A percentile compares a stretch with the other conserved stretches of the same genome.
Conservation (phyloP, 2,888 invertebrate genomes). For the Leistus spinibarbis region DNA sequence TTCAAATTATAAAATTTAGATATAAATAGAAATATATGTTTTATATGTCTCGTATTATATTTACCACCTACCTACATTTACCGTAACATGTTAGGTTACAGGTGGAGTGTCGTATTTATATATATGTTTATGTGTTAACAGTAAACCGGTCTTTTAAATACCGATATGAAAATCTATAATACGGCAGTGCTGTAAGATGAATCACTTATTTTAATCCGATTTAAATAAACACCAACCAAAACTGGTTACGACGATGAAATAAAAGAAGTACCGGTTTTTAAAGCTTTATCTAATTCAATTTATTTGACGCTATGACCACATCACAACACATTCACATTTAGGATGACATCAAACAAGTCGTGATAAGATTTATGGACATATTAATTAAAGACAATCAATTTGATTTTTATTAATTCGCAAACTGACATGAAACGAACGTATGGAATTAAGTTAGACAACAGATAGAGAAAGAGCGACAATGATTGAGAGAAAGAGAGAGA, state of each 20-base stretch:
- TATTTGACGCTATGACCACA: neutral
- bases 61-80: neutral
- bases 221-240: neutral
- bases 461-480: neutral
- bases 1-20: neutral
- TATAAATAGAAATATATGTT: neutral
- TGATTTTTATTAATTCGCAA: neutral
- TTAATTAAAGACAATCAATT: neutral
- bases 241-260: neutral
- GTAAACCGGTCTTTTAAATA: neutral
- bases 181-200: neutral
- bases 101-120: neutral
- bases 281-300: neutral
- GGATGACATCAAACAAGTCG: neutral
- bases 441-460: conserved; percentile 5
- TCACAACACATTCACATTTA: neutral
- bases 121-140: neutral
- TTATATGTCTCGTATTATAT: neutral
- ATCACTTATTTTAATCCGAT: neutral
- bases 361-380: neutral
- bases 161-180: neutral
- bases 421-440: neutral
- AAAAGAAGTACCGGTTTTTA: neutral
- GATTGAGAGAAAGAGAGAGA: neutral
- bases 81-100: neutral